Evolutionary conservation across 2,797 vertebrate species (phyloP).

Genomic region (Lagodon rhomboides): DNA sequence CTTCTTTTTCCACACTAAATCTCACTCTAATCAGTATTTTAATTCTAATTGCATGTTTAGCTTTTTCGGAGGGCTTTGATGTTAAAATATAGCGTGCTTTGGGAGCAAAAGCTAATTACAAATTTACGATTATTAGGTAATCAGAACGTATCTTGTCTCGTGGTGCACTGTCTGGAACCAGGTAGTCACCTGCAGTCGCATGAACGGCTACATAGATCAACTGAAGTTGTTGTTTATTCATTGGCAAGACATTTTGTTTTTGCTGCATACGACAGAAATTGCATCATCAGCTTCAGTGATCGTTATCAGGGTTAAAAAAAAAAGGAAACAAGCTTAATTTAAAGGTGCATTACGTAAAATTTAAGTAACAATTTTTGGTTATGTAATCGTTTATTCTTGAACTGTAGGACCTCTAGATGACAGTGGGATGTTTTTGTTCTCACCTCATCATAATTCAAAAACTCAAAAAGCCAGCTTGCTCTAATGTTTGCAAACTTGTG

Average conservation of each 20-base stretch:
- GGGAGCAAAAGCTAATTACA: constrained; percentile 58
- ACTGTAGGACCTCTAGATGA: too few relatives aligned
- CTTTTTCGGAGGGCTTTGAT: constrained; percentile 50
- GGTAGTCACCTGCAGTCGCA: constrained; percentile 37
- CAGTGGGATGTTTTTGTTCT: too few relatives aligned
- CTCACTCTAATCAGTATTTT: constrained; percentile 64
- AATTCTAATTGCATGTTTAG: constrained; percentile 68
- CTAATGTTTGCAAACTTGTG: too few relatives aligned
- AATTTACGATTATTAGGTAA: constrained; percentile 51
- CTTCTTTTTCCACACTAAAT: constrained; percentile 56
- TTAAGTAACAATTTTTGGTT: too few relatives aligned
- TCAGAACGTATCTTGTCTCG: constrained; percentile 30
- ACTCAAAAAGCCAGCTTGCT: too few relatives aligned
- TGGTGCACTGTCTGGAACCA: background rate
- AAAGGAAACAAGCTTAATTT: background rate
- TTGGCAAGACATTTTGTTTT: background rate
- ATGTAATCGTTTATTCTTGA: too few relatives aligned
- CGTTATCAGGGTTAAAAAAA: background rate
- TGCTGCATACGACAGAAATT: background rate
- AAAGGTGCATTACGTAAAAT: too few relatives aligned
- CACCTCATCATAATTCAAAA: too few relatives aligned
- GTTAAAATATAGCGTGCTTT: constrained; percentile 50
- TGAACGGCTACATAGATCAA: background rate
- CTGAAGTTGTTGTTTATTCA: too few relatives aligned
- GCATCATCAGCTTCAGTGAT: background rate